These are phyloP conservation scores for Adelges cooleyi DNA, from an alignment of 1,140 invertebrate genomes.

Conservation along the genomic window DNA sequence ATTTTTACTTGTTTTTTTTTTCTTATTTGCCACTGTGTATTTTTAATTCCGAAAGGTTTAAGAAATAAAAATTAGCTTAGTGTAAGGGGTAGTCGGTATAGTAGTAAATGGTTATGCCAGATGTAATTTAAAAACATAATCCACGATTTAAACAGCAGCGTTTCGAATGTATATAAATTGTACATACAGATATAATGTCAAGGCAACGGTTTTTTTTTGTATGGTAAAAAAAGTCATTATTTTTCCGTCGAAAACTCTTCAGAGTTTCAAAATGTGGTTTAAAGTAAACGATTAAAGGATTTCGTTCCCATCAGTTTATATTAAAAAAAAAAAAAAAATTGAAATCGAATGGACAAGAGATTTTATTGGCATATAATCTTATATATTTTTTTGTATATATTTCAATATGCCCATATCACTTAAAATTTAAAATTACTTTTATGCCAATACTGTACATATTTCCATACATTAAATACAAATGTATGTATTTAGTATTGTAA, in stretches of 20 bases:
- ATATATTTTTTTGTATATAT: too few relatives aligned
- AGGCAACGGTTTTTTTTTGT: conserved; percentile 6
- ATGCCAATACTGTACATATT: too few relatives aligned
- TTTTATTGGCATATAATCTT: conserved; percentile 4
- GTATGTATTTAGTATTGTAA: too few relatives aligned
- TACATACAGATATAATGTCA: not conserved
- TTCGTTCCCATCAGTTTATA: too few relatives aligned
- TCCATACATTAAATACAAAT: too few relatives aligned
- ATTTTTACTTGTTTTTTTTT: not conserved
- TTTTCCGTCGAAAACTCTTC: not conserved
- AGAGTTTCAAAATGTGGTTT: not conserved
- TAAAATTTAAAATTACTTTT: too few relatives aligned
- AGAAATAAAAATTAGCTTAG: conserved; percentile 21
- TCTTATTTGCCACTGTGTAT: not conserved
- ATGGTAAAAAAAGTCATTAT: not conserved
- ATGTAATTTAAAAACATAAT: conserved; percentile 27
- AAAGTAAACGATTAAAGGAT: conserved; percentile 22
- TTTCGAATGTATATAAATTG: not conserved
- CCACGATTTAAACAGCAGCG: conserved; percentile 11
- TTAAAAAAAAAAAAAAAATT: not conserved
- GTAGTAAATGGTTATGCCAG: conserved; percentile 6
- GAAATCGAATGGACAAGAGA: conserved; percentile 1
- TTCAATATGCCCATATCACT: too few relatives aligned
- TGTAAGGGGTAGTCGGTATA: not conserved
- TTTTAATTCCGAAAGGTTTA: conserved; percentile 22